Evolutionary conservation across 2,888 invertebrate genomes (phyloP).

Genomic region (Ornithoptera alexandrae): DNA sequence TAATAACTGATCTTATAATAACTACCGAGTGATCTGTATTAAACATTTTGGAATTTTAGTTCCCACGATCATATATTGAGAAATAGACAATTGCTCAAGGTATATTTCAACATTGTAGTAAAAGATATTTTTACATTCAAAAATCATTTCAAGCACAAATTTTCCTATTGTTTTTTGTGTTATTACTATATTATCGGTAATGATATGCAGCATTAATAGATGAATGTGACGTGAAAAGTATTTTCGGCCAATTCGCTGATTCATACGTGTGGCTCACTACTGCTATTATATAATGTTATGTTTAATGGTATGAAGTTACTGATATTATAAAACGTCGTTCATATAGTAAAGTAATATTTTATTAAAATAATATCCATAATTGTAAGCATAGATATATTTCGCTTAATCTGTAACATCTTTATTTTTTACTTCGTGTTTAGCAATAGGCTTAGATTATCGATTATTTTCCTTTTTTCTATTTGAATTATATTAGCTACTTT

Average conservation of each 20-base stretch:
- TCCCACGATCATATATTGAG: neutral
- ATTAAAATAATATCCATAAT: neutral
- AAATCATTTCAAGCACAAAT: neutral
- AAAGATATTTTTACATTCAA: neutral
- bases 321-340: neutral
- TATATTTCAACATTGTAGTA: neutral
- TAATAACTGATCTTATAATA: constrained; percentile 51
- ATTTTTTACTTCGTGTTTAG: too few species aligned
- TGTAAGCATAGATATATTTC: neutral
- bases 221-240: constrained; percentile 20
- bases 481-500: too few species aligned
- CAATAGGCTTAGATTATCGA: too few species aligned
- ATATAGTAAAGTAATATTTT: neutral
- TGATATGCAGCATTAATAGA: constrained; percentile 16
- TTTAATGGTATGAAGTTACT: neutral
- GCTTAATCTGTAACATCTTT: too few species aligned
- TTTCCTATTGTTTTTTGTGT: neutral
- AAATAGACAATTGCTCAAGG: neutral
- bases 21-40: constrained; percentile 14
- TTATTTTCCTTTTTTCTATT: too few species aligned
- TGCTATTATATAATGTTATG: constrained; percentile 17
- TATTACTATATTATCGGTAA: neutral
- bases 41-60: neutral
- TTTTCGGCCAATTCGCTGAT: constrained; percentile 20
- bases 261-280: constrained; percentile 20